Evolutionary conservation across 2,113 vertebrate species (phyloP).

Genomic region (Chelonoidis abingdonii): DNA sequence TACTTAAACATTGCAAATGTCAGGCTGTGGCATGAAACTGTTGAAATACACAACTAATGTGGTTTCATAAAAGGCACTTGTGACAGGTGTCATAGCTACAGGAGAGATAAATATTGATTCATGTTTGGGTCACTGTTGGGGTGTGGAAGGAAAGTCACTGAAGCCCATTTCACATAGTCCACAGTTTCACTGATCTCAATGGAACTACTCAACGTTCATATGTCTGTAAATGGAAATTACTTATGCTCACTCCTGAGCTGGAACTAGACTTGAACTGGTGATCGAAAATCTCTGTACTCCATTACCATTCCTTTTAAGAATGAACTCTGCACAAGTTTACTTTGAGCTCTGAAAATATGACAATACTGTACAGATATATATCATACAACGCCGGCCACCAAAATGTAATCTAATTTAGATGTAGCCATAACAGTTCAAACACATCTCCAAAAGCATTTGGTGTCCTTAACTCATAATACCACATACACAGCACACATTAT

Average conservation of each 20-base stretch:
- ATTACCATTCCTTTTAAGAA: not conserved
- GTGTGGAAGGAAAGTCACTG: no score
- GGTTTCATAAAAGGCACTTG: not conserved
- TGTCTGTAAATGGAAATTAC: not conserved
- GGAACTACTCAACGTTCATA: not conserved
- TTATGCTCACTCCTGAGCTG: not conserved
- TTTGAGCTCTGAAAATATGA: not conserved
- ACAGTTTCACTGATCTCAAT: no score
- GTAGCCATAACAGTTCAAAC: no score
- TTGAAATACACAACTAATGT: not conserved
- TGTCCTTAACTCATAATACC: not conserved
- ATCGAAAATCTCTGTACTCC: not conserved
- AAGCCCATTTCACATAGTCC: no score
- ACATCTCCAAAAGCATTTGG: not conserved
- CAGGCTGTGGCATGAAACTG: no score
- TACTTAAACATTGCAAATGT: not conserved
- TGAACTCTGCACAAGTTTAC: not conserved
- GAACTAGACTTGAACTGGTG: not conserved
- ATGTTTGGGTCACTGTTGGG: no score
- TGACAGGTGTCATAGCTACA: no score
- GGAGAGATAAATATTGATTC: no score
- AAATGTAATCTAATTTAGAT: no score
- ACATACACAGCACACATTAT: not conserved
- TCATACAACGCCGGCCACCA: no score
- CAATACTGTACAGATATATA: no score